Percentiles rank a stretch among this genome's conserved stretches.
phyloP scores from a whole-genome alignment of 2,113 vertebrate species.

The Tetrax tetrax region DNA sequence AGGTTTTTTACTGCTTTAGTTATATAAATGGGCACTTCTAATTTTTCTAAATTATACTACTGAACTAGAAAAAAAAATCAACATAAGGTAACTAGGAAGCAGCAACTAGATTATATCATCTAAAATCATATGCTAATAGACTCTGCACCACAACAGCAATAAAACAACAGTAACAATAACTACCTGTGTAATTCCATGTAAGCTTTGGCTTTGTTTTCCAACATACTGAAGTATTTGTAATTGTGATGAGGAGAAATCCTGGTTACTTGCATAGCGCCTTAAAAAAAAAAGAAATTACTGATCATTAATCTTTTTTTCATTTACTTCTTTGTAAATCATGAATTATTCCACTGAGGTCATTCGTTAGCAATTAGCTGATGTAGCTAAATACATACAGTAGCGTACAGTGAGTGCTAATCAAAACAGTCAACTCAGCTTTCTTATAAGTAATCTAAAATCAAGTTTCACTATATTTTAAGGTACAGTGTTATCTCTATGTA shows the following conservation, averaged over 20 bases:
- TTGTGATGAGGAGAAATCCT: neutral
- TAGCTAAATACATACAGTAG: neutral
- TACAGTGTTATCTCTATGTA: conserved; percentile 10
- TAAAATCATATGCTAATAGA: neutral
- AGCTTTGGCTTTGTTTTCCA: conserved; percentile 20
- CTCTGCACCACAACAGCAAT: neutral
- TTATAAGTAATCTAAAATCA: conserved; percentile 39
- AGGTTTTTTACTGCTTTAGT: neutral
- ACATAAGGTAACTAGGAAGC: neutral
- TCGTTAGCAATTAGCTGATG: neutral
- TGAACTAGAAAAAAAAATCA: neutral
- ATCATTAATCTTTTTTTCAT: neutral
- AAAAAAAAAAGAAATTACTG: conserved; percentile 49
- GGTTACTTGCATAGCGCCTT: neutral
- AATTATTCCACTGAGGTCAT: neutral
- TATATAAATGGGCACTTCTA: neutral
- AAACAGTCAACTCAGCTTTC: neutral
- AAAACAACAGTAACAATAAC: neutral
- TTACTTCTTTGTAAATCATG: neutral
- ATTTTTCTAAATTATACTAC: neutral
- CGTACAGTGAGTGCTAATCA: neutral
- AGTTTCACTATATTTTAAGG: conserved; percentile 48
- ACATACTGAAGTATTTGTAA: neutral
- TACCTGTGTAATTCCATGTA: neutral
- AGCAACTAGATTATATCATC: rapidly evolving